A percentile compares a stretch with the other conserved stretches of the same genome.
These are phyloP conservation scores for Edolisoma coerulescens DNA, from an alignment of 2,113 vertebrate genomes.

Conservation along the genomic window DNA sequence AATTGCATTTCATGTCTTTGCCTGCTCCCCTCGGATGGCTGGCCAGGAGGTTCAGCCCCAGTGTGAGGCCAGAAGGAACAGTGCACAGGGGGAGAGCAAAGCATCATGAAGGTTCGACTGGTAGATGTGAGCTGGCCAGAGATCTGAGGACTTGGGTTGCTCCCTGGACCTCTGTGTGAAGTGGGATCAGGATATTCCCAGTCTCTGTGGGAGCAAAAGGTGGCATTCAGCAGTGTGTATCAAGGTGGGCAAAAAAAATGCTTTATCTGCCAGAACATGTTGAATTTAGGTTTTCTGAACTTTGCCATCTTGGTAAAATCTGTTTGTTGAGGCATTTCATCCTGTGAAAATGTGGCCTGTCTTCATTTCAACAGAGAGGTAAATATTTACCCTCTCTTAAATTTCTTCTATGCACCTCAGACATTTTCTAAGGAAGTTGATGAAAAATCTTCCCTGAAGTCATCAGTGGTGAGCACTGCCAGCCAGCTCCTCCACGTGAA, in stretches of 20 bases:
- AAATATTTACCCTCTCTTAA: neutral
- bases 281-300: neutral
- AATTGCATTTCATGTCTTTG: neutral
- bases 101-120: neutral
- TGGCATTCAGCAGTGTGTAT: neutral
- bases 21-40: neutral
- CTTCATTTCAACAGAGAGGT: neutral
- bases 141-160: neutral
- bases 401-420: conserved; percentile 56
- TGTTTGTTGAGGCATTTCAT: neutral
- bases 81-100: neutral
- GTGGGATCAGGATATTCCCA: neutral
- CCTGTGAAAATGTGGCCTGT: neutral
- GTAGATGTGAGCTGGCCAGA: neutral
- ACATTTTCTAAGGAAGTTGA: conserved; percentile 82
- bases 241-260: neutral
- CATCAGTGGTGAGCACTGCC: conserved; percentile 73
- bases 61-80: neutral
- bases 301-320: neutral
- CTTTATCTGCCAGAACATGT: neutral
- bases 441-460: conserved; percentile 77
- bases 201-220: neutral
- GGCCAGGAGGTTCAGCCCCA: neutral
- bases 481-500: conserved; percentile 78
- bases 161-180: neutral